Evolutionary conservation across 2,113 vertebrate genomes (phyloP).

Genomic region (Porphyrio hochstetteri): DNA sequence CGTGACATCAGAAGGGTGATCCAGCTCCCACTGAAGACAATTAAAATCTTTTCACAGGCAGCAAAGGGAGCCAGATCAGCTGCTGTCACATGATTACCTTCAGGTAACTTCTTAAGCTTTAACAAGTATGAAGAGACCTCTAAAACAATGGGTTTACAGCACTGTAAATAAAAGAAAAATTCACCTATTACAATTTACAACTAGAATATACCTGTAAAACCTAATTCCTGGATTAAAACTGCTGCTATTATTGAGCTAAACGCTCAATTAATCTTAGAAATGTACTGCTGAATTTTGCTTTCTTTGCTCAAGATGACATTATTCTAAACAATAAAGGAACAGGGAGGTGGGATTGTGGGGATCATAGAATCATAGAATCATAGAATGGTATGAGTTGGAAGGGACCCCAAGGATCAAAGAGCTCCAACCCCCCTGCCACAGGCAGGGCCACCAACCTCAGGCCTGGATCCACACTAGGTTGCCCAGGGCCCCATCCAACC

Average conservation of each 20-base stretch:
- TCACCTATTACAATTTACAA: neutral
- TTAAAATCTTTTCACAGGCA: neutral
- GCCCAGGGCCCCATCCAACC: too few species aligned
- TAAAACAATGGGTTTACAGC: neutral
- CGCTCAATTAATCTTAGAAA: neutral
- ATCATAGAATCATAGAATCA: too few species aligned
- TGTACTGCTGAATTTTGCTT: neutral
- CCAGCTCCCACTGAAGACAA: neutral
- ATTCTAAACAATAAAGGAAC: neutral
- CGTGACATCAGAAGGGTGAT: neutral
- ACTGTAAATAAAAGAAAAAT: neutral
- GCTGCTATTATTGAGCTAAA: neutral
- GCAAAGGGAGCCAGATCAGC: neutral
- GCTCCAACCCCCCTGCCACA: too few species aligned
- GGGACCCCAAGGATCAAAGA: too few species aligned
- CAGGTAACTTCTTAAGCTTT: neutral
- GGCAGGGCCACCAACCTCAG: too few species aligned
- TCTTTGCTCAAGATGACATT: neutral
- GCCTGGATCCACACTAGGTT: too few species aligned
- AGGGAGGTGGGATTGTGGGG: accelerated
- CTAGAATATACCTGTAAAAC: neutral
- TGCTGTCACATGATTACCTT: neutral
- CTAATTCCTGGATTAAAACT: neutral
- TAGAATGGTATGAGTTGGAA: too few species aligned
- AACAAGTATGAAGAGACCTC: neutral